Conservation (phyloP, 2,797 vertebrate species). For the Gymnocypris eckloni region DNA sequence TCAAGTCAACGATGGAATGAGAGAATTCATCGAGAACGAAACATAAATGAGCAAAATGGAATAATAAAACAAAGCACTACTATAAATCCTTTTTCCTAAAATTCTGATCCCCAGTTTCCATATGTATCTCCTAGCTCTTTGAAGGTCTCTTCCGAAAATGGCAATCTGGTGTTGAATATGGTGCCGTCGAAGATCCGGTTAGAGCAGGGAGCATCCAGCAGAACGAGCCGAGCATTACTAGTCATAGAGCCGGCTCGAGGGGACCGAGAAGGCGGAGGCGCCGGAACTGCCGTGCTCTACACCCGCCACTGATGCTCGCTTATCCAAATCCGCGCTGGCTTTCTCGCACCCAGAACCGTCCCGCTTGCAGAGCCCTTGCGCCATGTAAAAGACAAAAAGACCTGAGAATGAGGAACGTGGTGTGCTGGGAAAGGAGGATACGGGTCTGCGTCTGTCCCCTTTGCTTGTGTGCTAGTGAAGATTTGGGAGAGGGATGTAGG, state of each 20-base stretch:
- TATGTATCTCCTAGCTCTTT: slow-evolving; percentile 80
- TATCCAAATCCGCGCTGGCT: slow-evolving; percentile 75
- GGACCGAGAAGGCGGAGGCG: slow-evolving; percentile 69
- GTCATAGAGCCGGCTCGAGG: slow-evolving; percentile 76
- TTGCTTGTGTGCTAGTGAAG: slow-evolving; percentile 66
- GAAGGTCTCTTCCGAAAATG: slow-evolving; percentile 79
- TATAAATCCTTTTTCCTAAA: slow-evolving; percentile 82
- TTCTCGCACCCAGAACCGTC: slow-evolving; percentile 71
- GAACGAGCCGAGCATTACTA: slow-evolving; percentile 80
- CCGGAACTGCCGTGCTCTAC: slow-evolving; percentile 53
- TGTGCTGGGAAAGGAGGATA: slow-evolving; percentile 53
- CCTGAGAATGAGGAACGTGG: slow-evolving; percentile 53
- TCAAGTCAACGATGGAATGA: slow-evolving; percentile 66
- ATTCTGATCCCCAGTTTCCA: slow-evolving; percentile 86
- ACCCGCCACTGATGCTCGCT: slow-evolving; percentile 61
- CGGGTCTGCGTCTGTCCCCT: slow-evolving; percentile 61
- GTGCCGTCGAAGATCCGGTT: slow-evolving; percentile 76
- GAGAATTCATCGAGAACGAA: slow-evolving; percentile 65
- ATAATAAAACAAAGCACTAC: slow-evolving; percentile 63
- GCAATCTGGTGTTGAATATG: slow-evolving; percentile 74
- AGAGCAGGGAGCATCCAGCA: slow-evolving; percentile 75
- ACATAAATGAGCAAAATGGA: slow-evolving; percentile 57
- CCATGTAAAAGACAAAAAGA: slow-evolving; percentile 74
- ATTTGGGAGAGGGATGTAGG: slow-evolving; percentile 51
- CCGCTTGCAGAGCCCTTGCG: slow-evolving; percentile 75